phyloP scores from a whole-genome alignment of 2,113 vertebrate genomes.

The Sakesphorus luctuosus region DNA sequence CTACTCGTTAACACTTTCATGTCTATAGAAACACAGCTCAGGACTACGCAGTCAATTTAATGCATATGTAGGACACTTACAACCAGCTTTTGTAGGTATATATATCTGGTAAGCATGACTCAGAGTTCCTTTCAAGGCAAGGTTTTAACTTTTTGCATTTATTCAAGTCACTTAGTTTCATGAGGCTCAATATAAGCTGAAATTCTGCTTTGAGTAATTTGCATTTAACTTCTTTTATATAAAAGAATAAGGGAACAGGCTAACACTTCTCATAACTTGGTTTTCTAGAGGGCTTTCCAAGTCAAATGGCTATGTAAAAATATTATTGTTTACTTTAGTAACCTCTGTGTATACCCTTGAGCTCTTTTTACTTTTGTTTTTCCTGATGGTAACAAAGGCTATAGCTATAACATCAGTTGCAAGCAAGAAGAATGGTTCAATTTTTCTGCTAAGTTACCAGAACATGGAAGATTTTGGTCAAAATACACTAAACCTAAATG shows the following conservation, averaged over 20 bases:
- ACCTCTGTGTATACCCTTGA: background rate
- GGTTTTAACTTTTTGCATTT: conserved; percentile 22
- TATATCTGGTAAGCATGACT: background rate
- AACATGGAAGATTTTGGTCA: background rate
- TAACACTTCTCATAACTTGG: background rate
- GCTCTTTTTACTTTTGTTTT: background rate
- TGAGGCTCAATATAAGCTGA: background rate
- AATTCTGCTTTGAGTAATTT: conserved; percentile 1
- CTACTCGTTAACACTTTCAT: background rate
- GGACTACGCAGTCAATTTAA: background rate
- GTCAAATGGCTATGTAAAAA: background rate
- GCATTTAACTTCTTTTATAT: background rate
- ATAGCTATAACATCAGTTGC: background rate
- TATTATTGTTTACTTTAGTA: background rate
- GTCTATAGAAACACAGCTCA: background rate
- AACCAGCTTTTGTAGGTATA: background rate
- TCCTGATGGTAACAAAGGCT: background rate
- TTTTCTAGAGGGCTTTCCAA: background rate
- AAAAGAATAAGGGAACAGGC: background rate
- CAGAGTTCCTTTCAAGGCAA: background rate
- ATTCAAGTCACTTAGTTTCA: background rate
- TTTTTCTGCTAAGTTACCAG: background rate
- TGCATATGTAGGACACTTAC: background rate
- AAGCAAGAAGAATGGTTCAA: background rate
- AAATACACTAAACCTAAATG: background rate